phyloP scores from a whole-genome alignment of 2,888 invertebrate species.

The Octonoba sinensis region DNA sequence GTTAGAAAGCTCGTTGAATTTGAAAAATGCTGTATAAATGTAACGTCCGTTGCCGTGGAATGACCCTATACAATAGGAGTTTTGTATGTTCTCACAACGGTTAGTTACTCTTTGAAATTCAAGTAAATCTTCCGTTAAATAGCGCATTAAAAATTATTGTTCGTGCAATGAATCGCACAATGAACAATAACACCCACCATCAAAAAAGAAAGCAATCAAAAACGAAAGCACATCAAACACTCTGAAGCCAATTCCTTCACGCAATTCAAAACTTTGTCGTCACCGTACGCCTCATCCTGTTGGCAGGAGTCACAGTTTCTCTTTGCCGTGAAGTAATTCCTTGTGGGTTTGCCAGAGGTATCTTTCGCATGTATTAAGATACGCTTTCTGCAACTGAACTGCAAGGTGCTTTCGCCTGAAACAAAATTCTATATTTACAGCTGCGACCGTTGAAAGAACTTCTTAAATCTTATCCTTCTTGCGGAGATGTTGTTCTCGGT shows the following conservation, averaged over 20 bases:
- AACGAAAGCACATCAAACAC: no score
- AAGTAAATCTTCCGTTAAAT: no score
- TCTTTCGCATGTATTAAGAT: conserved; percentile 38
- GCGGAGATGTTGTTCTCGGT: conserved; percentile 9
- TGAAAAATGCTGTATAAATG: no score
- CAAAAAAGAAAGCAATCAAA: no score
- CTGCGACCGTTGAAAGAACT: conserved; percentile 17
- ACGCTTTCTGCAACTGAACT: conserved; percentile 5
- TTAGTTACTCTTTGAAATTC: no score
- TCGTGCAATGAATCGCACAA: no score
- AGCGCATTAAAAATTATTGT: no score
- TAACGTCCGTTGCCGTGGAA: no score
- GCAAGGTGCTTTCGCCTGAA: conserved; percentile 8
- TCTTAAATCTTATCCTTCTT: conserved; percentile 7
- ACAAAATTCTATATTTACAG: conserved; percentile 46
- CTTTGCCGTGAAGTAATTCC: background rate
- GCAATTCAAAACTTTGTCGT: conserved; percentile 28
- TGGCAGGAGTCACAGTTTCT: conserved; percentile 1
- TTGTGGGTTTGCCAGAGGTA: conserved; percentile 5
- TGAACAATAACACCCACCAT: no score
- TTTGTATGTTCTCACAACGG: no score
- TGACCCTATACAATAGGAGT: no score
- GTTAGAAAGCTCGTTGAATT: no score
- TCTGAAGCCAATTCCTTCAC: conserved; percentile 15
- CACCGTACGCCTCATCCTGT: conserved; percentile 15